Conservation (phyloP, 2,888 invertebrate species). For the Lucinisca nassula region DNA sequence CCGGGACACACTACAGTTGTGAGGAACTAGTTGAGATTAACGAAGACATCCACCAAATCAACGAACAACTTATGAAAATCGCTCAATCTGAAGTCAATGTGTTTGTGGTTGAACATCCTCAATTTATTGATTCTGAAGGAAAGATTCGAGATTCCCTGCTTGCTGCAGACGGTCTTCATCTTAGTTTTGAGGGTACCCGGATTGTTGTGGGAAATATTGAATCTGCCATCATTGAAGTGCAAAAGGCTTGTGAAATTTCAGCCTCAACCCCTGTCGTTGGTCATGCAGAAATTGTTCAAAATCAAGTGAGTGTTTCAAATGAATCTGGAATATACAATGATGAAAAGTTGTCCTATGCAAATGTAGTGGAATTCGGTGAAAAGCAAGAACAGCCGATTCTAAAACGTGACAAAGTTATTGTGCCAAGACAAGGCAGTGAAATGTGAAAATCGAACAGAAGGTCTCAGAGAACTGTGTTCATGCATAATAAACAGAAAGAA, state of each 20-base stretch:
- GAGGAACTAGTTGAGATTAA: neutral
- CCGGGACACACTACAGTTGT: neutral
- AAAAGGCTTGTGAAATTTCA: too few species aligned
- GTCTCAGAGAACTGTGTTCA: too few species aligned
- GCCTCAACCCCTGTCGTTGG: too few species aligned
- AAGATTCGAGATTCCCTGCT: neutral
- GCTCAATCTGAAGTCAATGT: neutral
- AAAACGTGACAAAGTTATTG: too few species aligned
- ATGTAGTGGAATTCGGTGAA: neutral
- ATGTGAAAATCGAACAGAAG: neutral
- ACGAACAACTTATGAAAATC: neutral
- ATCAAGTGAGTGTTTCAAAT: too few species aligned
- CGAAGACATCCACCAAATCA: neutral
- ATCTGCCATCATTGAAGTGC: neutral
- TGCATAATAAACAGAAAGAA: neutral
- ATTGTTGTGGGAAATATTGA: neutral
- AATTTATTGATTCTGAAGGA: neutral
- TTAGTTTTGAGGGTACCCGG: neutral
- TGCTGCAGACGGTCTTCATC: neutral
- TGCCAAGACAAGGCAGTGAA: neutral
- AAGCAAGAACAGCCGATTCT: neutral
- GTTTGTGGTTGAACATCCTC: neutral
- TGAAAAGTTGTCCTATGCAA: too few species aligned
- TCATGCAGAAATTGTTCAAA: too few species aligned
- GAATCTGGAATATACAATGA: too few species aligned